A percentile compares a stretch with the other conserved stretches of the same genome.
Evolutionary conservation across 2,888 invertebrate genomes (phyloP).

Genomic region (Odontomyia ornata): DNA sequence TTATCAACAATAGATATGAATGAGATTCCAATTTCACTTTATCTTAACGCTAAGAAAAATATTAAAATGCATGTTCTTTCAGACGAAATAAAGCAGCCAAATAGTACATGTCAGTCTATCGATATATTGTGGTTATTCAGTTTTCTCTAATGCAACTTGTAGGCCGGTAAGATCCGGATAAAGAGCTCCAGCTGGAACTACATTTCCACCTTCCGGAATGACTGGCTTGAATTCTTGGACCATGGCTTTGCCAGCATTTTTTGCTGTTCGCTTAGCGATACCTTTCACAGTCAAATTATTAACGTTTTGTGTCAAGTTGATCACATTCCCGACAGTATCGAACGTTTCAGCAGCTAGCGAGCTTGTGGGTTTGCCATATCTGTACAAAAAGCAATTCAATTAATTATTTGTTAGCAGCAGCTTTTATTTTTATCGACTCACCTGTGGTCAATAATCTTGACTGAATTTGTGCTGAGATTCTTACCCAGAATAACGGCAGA

Average conservation of each 20-base stretch:
- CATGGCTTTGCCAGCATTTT: conserved; percentile 70
- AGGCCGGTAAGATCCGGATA: conserved; percentile 58
- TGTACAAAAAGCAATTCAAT: conserved; percentile 56
- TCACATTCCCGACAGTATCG: conserved; percentile 75
- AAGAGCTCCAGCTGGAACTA: conserved; percentile 56
- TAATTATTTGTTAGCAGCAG: neutral
- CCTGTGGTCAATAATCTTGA: conserved; percentile 78
- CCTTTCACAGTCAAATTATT: conserved; percentile 74
- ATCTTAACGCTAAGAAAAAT: no score
- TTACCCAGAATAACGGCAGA: conserved; percentile 74
- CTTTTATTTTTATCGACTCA: conserved; percentile 60
- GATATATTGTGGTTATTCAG: neutral
- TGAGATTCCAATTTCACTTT: no score
- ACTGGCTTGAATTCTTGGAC: conserved; percentile 62
- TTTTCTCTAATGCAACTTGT: conserved; percentile 35
- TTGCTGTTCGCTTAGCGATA: conserved; percentile 71
- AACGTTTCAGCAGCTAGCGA: conserved; percentile 73
- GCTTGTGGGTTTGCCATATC: conserved; percentile 76
- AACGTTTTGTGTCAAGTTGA: conserved; percentile 71
- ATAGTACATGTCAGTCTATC: no score
- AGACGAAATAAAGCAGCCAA: no score
- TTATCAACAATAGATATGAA: no score
- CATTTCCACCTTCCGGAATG: conserved; percentile 53
- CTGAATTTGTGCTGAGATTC: conserved; percentile 76
- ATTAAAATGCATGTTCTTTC: no score